Evolutionary conservation across 2,888 invertebrate species (phyloP).

Genomic region (Chrysolina americana): DNA sequence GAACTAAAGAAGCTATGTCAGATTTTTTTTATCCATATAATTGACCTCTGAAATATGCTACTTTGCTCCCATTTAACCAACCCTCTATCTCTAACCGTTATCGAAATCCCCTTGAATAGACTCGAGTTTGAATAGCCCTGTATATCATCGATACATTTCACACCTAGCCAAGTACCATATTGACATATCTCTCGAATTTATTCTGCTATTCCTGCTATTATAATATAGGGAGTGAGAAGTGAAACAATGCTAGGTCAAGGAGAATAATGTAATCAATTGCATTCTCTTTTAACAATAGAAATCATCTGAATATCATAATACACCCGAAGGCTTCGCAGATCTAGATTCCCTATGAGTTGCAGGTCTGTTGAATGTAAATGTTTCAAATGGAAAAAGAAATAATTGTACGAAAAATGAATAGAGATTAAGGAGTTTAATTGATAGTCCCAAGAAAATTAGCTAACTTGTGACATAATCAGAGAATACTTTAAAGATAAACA

Average conservation of each 20-base stretch:
- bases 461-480: too few relatives aligned
- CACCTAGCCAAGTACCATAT: constrained; percentile 13
- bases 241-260: constrained; percentile 63
- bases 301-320: constrained; percentile 57
- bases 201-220: constrained; percentile 35
- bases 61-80: too few relatives aligned
- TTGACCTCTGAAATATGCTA: too few relatives aligned
- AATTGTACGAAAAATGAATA: neutral
- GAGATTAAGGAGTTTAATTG: too few relatives aligned
- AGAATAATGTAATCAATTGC: constrained; percentile 54
- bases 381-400: neutral
- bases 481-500: too few relatives aligned
- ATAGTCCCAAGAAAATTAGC: too few relatives aligned
- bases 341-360: neutral
- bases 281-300: constrained; percentile 59
- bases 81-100: too few relatives aligned
- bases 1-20: too few relatives aligned
- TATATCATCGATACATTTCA: neutral
- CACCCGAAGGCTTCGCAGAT: constrained; percentile 1
- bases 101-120: too few relatives aligned
- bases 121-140: too few relatives aligned
- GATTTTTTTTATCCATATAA: too few relatives aligned
- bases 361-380: neutral
- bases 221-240: constrained; percentile 46
- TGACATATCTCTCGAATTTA: constrained; percentile 36